Percentiles rank a stretch among this genome's conserved stretches.
phyloP scores from a whole-genome alignment of 1,140 invertebrate genomes.

The Chironomus tepperi region DNA sequence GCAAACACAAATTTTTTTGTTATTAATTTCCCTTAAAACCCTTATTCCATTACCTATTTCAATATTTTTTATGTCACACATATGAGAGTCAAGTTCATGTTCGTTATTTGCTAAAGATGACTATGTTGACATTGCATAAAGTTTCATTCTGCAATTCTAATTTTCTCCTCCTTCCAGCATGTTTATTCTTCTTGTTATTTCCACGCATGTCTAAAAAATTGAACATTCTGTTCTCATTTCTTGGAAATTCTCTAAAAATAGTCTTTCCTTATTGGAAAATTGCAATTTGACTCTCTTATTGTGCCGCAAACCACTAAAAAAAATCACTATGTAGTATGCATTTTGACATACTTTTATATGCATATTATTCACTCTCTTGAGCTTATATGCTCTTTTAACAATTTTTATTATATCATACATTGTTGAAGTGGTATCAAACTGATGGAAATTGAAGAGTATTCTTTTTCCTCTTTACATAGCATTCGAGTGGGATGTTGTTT shows the following conservation, averaged over 20 bases:
- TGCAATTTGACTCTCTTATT: neutral
- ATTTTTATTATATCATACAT: too few relatives aligned
- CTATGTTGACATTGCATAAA: slow-evolving; percentile 7
- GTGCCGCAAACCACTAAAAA: neutral
- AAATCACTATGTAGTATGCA: neutral
- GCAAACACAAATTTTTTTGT: too few relatives aligned
- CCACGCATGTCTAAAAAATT: neutral
- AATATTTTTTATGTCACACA: too few relatives aligned
- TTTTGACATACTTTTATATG: neutral
- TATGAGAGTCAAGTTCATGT: neutral
- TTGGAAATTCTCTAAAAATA: neutral
- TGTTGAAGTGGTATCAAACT: too few relatives aligned
- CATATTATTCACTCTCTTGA: neutral
- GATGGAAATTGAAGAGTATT: too few relatives aligned
- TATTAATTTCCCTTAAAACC: too few relatives aligned
- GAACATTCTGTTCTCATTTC: neutral
- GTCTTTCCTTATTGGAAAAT: neutral
- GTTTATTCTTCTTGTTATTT: neutral
- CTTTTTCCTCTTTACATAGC: neutral
- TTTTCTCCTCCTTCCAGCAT: neutral
- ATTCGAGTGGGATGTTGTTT: neutral
- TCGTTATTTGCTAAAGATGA: neutral
- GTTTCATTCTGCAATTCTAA: neutral
- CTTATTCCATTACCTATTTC: too few relatives aligned
- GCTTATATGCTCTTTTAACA: too few relatives aligned